Evolutionary conservation across 53 echinoderm and acorn worm genomes (phyloP), one percentile per base, ranked within the genome.

Genomic region (Patiria pectinifera): DNA sequence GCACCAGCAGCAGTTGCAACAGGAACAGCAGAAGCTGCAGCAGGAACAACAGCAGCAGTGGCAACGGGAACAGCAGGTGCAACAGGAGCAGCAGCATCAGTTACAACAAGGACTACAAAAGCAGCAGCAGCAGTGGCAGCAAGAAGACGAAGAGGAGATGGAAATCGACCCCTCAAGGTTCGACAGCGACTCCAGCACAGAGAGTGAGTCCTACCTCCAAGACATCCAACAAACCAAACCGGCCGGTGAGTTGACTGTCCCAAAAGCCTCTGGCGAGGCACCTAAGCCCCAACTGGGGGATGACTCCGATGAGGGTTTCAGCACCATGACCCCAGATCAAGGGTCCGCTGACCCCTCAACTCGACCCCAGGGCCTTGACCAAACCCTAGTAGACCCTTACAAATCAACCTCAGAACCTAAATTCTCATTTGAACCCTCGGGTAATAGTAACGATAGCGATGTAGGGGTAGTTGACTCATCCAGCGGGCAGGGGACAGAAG

Each of bases 301-400:
- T 45, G 90, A 80, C 44, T 81, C 92, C 60, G 92, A 87, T 77
- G 87, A 87, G 48, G 69, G 94, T 86, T 69, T 80, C 59, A 76
- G 72, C 14, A 81, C 85, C 23, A 70, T 92, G 80, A 92, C 84
- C 78, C 92, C 90, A 22, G 95, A 92, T 59, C 83, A 89, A 35
- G 90, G 62, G 63, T 66, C 69, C 1, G 18, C 84, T 66, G 84
- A 44, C 43, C 90, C 80, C 22, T n/a, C 78, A 76, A 77, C 62
- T 62, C 19, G 46, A 19, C 26, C 72, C 77, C 81, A 23, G 61
- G 90, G 47, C 47, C 66, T 69, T 81, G 90, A 90, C 49, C 90
- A 80, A 80, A 48, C 81, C 80, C 69, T 26, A n/a, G 70, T 48
- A 46, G 72, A 21, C 14, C 63, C 49, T 80, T 25, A 90, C 79